Evolutionary conservation across 92 coral and sea anemone species (phyloP), one percentile per base, ranked within the genome.

Genomic region (Porites divaricata): DNA sequence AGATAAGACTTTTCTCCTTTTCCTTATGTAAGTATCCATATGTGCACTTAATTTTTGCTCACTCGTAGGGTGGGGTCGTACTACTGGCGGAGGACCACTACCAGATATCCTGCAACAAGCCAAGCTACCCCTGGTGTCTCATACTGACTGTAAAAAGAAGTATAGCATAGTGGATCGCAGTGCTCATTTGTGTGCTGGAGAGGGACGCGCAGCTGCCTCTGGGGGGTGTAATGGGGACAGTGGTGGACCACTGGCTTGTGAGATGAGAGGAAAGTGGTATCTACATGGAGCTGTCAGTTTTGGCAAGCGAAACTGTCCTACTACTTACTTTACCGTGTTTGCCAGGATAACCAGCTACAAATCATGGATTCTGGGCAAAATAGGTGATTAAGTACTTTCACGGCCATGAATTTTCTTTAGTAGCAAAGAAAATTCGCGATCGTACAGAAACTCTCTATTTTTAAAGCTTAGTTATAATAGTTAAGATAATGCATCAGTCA

Each of bases 171-270:
- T 91, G 52, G 92, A 89, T 74, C 51, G 73, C 9, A 72, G 62
- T 8, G 92, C 95, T 13, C 95, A 91, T 51, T 83, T 91, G 74
- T 91, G 95, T 65, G 94, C 94, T 9, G 94, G 94, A 5, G 89
- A 84, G 81, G 94, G 86, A 5, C 77, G 81, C 12, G 76, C 73
- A 0, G 88, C 70, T 20, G 92, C 93, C 1, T 82, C 95, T 17
- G 95, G 95, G 17, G 95, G 93, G 2, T 92, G 95, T 21, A 67
- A 92, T 21, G 95, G 95, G 4, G 95, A 92, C 76, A 92, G 95
- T 35, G 95, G 95, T 13, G 95, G 95, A 2, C 95, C 95, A 0
- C 84, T 92, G 2, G 95, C 82, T 19, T 92, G 95, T 48, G 86
- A 89, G 74, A 87, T 85, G 70, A 86, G 86, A 11, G 93, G 95